Percentiles rank a stretch among this genome's conserved stretches.
Conservation (phyloP, 2,888 invertebrate genomes). For the Drosophila austrosaltans region DNA sequence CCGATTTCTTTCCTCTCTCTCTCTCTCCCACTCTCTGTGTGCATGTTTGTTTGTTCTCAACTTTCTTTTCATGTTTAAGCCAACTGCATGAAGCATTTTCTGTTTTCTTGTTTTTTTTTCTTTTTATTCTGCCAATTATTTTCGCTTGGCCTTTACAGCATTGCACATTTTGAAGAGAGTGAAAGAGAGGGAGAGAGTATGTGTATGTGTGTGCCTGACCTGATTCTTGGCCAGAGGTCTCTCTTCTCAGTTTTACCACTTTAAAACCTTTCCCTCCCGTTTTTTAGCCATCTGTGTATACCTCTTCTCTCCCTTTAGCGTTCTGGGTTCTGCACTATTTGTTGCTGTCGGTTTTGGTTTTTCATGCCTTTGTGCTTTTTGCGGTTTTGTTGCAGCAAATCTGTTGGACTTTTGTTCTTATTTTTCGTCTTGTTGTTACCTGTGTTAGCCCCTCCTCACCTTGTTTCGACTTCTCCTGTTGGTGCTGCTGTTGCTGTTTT, state of each 20-base stretch:
- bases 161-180: conserved; percentile 42
- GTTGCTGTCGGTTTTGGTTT: conserved; percentile 29
- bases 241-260: conserved; percentile 35
- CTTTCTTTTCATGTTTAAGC: conserved; percentile 45
- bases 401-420: conserved; percentile 58
- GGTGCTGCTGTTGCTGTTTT: conserved; percentile 53
- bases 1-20: background rate
- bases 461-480: too few relatives aligned
- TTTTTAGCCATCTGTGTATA: background rate
- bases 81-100: conserved; percentile 48
- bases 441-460: conserved; percentile 5
- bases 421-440: conserved; percentile 44
- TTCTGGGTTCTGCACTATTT: conserved; percentile 10
- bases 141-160: conserved; percentile 50
- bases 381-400: conserved; percentile 69
- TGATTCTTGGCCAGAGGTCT: conserved; percentile 56
- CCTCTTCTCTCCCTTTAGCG: background rate
- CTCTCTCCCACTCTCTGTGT: background rate
- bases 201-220: conserved; percentile 52
- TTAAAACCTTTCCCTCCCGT: conserved; percentile 24
- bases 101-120: conserved; percentile 32
- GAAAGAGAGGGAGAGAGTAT: background rate
- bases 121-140: conserved; percentile 49
- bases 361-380: conserved; percentile 57
- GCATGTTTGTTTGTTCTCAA: conserved; percentile 3